Evolutionary conservation across 1,140 invertebrate species (phyloP).

Genomic region (Aphidius ervi): DNA sequence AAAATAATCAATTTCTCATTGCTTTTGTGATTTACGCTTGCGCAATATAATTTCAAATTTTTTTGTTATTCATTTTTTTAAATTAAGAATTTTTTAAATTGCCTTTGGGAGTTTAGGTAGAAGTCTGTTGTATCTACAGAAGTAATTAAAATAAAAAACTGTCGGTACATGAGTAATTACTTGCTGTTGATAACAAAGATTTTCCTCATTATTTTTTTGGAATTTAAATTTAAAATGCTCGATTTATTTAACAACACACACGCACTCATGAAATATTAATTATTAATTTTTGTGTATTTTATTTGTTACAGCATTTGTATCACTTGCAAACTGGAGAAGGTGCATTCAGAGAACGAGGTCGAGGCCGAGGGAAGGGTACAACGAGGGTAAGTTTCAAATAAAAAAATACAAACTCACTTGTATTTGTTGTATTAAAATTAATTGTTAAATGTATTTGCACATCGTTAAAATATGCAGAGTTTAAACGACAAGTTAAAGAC

Average conservation of each 20-base stretch:
- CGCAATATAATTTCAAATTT: too few relatives aligned
- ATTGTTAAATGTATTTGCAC: constrained; percentile 2
- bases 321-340: constrained; percentile 51
- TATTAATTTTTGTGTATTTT: constrained; percentile 17
- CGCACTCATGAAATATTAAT: background rate
- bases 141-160: too few relatives aligned
- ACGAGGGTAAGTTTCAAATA: constrained; percentile 44
- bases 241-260: background rate
- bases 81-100: too few relatives aligned
- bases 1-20: too few relatives aligned
- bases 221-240: too few relatives aligned
- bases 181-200: too few relatives aligned
- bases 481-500: background rate
- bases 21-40: too few relatives aligned
- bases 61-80: too few relatives aligned
- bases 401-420: background rate
- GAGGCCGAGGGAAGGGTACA: constrained; percentile 50
- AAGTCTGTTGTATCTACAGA: too few relatives aligned
- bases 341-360: constrained; percentile 47
- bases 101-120: too few relatives aligned
- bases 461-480: background rate
- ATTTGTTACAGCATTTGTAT: constrained; percentile 51
- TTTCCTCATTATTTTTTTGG: too few relatives aligned
- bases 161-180: too few relatives aligned
- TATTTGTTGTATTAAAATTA: background rate